Percentiles rank a stretch among this genome's conserved stretches.
phyloP scores from a whole-genome alignment of 2,888 invertebrate genomes.

The Amphipoea oculea region DNA sequence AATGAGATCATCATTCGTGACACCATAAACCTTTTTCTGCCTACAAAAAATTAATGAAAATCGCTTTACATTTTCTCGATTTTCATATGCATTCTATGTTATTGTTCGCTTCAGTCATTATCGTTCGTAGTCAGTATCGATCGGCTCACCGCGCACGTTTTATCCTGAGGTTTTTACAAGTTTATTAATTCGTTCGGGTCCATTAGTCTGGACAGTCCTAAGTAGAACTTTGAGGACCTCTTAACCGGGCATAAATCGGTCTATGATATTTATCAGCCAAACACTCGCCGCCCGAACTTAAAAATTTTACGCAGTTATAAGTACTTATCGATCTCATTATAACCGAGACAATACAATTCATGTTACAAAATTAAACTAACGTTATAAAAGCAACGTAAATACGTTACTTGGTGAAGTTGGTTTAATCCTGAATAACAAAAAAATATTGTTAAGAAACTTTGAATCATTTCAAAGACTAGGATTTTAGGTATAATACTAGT shows the following conservation, averaged over 20 bases:
- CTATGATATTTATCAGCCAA: neutral
- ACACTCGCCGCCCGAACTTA: neutral
- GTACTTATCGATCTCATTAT: neutral
- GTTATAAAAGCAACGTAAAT: neutral
- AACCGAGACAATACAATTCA: neutral
- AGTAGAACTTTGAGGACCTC: neutral
- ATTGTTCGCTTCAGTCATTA: neutral
- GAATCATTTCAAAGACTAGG: neutral
- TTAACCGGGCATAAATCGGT: neutral
- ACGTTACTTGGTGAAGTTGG: neutral
- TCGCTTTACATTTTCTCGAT: neutral
- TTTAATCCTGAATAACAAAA: neutral
- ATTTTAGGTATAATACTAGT: neutral
- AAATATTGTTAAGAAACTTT: neutral
- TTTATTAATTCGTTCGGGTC: neutral
- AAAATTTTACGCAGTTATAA: neutral
- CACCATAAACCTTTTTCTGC: neutral
- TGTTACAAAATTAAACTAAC: neutral
- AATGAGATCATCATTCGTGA: neutral
- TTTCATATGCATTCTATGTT: neutral
- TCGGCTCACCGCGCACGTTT: too few species aligned
- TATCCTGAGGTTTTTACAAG: neutral
- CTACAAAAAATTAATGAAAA: neutral
- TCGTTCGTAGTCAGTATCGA: neutral
- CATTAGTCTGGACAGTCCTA: neutral